Base-by-base conservation (phyloP, 2,113 vertebrate species). In the Chamaetylas fuelleborni region DNA sequence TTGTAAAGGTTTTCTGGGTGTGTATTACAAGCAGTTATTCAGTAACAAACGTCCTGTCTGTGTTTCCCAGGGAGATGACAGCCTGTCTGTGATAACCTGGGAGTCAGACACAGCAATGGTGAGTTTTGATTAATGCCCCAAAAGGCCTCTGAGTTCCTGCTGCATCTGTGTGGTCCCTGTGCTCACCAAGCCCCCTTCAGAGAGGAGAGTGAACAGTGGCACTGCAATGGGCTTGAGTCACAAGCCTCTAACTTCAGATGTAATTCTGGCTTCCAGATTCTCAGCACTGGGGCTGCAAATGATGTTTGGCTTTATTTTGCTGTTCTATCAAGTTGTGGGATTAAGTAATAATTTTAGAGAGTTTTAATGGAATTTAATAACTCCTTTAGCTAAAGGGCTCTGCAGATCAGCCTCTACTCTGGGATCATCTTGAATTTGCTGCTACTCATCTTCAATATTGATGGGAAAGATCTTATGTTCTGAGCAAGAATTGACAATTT, bases 41-140 rank as follows among this genome's bases (percentile, higher is more conserved):
- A 26, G 9, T 18, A 54, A 26, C 6, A 42, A 12, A 34, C 43
- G 25, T 91, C 66, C 18, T 71, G 66, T 90, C 1, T 96, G 78
- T 96, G 9, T 94, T 96, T 86, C 80, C 34, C 69, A 99, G 98
- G 98, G 97, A 45, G 98, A 98, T 74, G 98, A 99, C 84, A 97
- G 96, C 93, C 95, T 98, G 38, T 98, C 98, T 58, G 97, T 97
- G 45, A 85, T 97, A 34, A 98, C 97, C 76, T 98, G 98, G 43
- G 93, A 98, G 73, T 98, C 98, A 6, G 98, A 98, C 79, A 88
- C 92, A 19, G 98, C 98, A 76, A 92, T 93, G 98, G 98, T 99
- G 98, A 98, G 96, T 93, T 78, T 16, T 14, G 6, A 2, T 45
- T 10, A 18, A 34, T 26, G 26, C 45, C n/a, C 66, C 57, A 8